Conservation (phyloP, 2,888 invertebrate species). For the Pomacea canaliculata region DNA sequence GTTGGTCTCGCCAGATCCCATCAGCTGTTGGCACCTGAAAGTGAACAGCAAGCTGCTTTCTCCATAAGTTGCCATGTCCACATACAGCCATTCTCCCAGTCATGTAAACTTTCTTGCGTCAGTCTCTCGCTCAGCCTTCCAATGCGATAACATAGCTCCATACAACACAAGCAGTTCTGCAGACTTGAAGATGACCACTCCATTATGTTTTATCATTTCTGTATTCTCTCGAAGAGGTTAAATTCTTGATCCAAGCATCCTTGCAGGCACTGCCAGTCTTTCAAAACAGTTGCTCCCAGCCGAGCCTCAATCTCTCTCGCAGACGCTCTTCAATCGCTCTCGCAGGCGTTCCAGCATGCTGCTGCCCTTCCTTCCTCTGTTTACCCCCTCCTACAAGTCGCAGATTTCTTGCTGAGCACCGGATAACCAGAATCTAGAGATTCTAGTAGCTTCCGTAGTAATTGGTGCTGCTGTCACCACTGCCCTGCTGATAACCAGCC, state of each 20-base stretch:
- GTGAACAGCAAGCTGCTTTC: no score
- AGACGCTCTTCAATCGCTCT: constrained; percentile 12
- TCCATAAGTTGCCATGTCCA: no score
- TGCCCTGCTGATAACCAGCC: background rate
- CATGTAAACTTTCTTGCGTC: no score
- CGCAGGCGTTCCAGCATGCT: background rate
- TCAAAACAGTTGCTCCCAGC: background rate
- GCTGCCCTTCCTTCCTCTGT: constrained; percentile 1
- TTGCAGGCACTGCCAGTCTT: background rate
- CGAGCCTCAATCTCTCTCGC: constrained; percentile 4
- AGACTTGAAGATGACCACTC: no score
- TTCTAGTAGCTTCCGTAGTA: constrained; percentile 2
- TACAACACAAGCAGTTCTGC: no score
- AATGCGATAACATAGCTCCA: no score
- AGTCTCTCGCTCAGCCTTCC: no score
- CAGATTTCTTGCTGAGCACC: no score
- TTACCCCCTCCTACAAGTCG: background rate
- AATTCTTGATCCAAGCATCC: background rate
- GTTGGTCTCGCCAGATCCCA: no score
- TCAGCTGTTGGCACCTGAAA: no score
- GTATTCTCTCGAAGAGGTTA: background rate
- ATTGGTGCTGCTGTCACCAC: background rate
- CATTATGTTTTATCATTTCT: no score
- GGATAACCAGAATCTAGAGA: background rate
- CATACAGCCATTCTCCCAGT: no score